Evolutionary conservation across 2,113 vertebrate genomes (phyloP).

Genomic region (Hiodon alosoides): DNA sequence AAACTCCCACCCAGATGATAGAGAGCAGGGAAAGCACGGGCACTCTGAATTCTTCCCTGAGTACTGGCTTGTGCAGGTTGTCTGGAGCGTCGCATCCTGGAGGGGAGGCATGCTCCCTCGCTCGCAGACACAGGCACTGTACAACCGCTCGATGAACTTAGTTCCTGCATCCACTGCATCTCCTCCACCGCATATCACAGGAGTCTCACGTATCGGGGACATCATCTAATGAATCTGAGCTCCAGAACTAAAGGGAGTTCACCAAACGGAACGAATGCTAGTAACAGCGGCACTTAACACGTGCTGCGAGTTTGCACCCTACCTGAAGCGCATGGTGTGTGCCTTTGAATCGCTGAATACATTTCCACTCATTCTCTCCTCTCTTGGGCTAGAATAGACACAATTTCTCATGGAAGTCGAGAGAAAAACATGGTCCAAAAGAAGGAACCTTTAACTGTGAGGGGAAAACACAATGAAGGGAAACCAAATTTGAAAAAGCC

Average conservation of each 20-base stretch:
- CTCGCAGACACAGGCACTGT: too few species aligned
- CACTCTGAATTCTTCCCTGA: background rate
- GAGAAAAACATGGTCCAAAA: conserved; percentile 26
- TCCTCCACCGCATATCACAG: background rate
- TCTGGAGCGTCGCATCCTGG: background rate
- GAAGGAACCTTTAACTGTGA: conserved; percentile 16
- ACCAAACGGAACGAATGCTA: too few species aligned
- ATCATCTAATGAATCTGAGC: too few species aligned
- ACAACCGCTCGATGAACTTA: too few species aligned
- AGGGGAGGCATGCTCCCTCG: too few species aligned
- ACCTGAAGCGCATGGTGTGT: conserved; percentile 29
- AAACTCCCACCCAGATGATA: background rate
- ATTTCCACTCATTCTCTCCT: background rate
- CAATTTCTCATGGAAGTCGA: conserved; percentile 20
- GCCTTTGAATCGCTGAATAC: background rate
- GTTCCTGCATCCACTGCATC: too few species aligned
- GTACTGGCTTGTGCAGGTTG: background rate
- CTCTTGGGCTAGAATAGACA: conserved; percentile 13
- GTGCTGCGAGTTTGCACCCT: conserved; percentile 21
- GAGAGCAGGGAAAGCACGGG: background rate
- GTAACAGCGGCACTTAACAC: conserved; percentile 21
- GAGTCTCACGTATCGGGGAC: background rate
- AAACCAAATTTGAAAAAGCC: conserved; percentile 42
- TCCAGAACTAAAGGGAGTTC: too few species aligned
- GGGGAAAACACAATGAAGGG: conserved; percentile 33